Conservation (phyloP, 1,140 invertebrate species). For the Drosophila sturtevanti region DNA sequence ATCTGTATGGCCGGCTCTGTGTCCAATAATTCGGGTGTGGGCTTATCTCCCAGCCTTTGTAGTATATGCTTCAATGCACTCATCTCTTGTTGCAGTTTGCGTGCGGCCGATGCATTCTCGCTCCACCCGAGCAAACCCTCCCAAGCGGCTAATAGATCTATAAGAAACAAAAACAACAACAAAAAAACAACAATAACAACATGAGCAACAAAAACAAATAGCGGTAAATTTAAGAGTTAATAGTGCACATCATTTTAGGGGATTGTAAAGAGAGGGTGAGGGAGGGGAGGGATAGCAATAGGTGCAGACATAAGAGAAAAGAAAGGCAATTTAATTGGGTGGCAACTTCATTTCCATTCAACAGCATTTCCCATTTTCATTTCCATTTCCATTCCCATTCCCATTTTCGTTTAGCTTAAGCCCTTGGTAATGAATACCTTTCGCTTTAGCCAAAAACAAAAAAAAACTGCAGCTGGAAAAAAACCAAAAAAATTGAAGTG, state of each 20-base stretch:
- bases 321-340: conserved; percentile 63
- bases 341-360: conserved; percentile 25
- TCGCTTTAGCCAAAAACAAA: conserved; percentile 32
- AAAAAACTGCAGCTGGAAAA: not conserved
- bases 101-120: conserved; percentile 80
- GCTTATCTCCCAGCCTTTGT: conserved; percentile 66
- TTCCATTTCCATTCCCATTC: conserved; percentile 28
- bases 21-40: conserved; percentile 69
- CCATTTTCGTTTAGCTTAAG: not conserved
- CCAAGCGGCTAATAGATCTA: conserved; percentile 81
- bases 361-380: conserved; percentile 10
- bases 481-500: conserved; percentile 43
- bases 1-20: conserved; percentile 80
- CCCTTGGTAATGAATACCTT: conserved; percentile 62
- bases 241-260: conserved; percentile 23
- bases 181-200: conserved; percentile 23
- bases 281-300: conserved; percentile 5
- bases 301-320: conserved; percentile 27
- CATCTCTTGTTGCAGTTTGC: conserved; percentile 81
- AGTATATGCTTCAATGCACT: conserved; percentile 67
- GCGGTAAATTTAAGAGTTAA: conserved; percentile 36
- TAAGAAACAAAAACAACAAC: conserved; percentile 17
- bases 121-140: conserved; percentile 80
- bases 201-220: conserved; percentile 16
- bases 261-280: conserved; percentile 5